A percentile compares a stretch with the other conserved stretches of the same genome.
These are phyloP conservation scores for Apodemia hepburni DNA, from an alignment of 2,888 invertebrate genomes.

Conservation along the genomic window DNA sequence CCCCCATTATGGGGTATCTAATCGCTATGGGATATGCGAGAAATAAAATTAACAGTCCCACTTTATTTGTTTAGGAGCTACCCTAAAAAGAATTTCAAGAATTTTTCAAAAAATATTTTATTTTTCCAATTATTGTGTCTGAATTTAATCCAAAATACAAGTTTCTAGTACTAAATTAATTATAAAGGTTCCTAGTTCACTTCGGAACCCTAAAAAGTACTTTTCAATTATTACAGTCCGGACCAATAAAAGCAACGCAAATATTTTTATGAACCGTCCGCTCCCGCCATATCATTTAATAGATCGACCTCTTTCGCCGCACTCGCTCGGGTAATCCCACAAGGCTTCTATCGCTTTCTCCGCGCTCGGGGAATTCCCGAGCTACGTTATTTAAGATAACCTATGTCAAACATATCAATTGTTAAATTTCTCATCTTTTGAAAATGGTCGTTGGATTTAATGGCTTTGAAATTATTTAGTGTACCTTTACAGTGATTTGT, in stretches of 20 bases:
- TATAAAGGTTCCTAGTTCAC: no score
- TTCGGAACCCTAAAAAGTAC: no score
- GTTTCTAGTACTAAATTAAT: no score
- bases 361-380: slow-evolving; percentile 1
- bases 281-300: slow-evolving; percentile 6
- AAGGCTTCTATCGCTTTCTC: slow-evolving; percentile 5
- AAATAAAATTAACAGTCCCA: no score
- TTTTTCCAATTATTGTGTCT: no score
- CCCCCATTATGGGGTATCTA: no score
- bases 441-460: not conserved
- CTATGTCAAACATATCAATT: not conserved
- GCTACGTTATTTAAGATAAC: slow-evolving; percentile 11
- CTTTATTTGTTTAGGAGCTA: no score
- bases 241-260: not conserved
- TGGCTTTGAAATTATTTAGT: no score
- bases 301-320: slow-evolving; percentile 8
- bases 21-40: no score
- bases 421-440: not conserved
- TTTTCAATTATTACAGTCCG: not conserved
- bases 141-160: no score
- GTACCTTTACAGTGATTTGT: not conserved
- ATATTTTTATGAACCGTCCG: slow-evolving; percentile 11
- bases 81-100: no score
- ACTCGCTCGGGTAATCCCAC: slow-evolving; percentile 10
- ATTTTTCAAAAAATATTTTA: no score